Percentiles rank a stretch among this genome's conserved stretches.
These are phyloP conservation scores for Tangara arthus DNA, from an alignment of 2,797 vertebrate species.

Conservation along the genomic window DNA sequence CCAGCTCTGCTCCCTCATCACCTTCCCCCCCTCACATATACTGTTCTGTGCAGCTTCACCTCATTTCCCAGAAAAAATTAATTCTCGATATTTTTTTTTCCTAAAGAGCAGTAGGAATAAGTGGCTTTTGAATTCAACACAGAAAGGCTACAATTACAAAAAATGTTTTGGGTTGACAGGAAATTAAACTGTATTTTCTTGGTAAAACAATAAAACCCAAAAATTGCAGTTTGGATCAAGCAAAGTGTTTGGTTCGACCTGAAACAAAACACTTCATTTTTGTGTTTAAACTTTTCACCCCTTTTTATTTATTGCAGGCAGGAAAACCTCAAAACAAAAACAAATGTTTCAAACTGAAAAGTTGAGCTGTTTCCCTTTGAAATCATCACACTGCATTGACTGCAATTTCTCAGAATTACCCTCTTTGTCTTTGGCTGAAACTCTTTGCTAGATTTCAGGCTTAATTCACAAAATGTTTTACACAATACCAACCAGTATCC, in stretches of 20 bases:
- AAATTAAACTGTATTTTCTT: conserved; percentile 51
- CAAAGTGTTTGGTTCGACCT: conserved; percentile 9
- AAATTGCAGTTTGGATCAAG: conserved; percentile 36
- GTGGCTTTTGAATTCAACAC: conserved; percentile 5
- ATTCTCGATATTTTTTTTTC: not conserved
- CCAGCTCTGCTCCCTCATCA: not conserved
- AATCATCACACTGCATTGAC: conserved; percentile 22
- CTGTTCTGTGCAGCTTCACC: not conserved
- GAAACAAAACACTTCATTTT: conserved; percentile 54
- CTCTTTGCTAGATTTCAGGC: not conserved
- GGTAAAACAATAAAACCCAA: conserved; percentile 42
- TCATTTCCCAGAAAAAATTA: not conserved
- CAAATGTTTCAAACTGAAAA: conserved; percentile 61
- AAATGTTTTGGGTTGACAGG: conserved; percentile 22
- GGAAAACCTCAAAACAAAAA: conserved; percentile 69
- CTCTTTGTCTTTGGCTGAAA: conserved; percentile 9
- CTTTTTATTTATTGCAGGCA: conserved; percentile 56
- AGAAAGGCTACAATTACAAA: conserved; percentile 26
- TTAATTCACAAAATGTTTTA: not conserved
- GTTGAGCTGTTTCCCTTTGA: conserved; percentile 20
- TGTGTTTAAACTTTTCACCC: conserved; percentile 62
- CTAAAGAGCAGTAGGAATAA: conserved; percentile 35
- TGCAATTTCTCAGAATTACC: conserved; percentile 28
- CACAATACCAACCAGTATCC: not conserved
- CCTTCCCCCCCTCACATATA: not conserved